Evolutionary conservation across 2,113 vertebrate genomes (phyloP), one percentile per base, ranked within the genome.

Genomic region (Sylvilagus bachmani): DNA sequence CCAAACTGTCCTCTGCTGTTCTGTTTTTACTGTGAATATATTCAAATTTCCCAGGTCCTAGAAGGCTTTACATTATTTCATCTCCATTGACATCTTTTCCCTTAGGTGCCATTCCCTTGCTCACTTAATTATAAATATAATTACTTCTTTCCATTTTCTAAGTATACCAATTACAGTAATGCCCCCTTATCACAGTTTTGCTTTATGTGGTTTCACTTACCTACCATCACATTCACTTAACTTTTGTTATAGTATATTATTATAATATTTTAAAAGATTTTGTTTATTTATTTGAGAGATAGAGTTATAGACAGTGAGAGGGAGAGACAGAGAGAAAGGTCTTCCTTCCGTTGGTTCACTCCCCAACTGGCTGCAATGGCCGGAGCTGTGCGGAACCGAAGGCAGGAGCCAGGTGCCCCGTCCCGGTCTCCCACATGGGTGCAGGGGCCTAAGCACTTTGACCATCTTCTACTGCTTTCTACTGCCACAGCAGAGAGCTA

Each of bases 11-110:
- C 6, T 89, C 36, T 79, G 11, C 49, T 51, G 85, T 92, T 31
- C 49, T 22, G 82, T 94, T 86, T 58, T 81, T 24, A 78, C 31
- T 83, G 24, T 77, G 29, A 86, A 16, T 91, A 86, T 29, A 92
- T 78, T 62, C 51, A 89, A 38, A 77, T 74, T 95, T 80, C 33
- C 58, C 16, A 89, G 31, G n/a, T 2, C 12, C 10, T 93, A 31
- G 12, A 88, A 88, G 4, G 33, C 17, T 16, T 24, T 67, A 71
- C 69, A 49, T 79, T 91, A 71, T 66, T 79, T 69, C 73, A 71
- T 91, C 38, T 19, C 8, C 27, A 91, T 13, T 90, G 82, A 70
- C 44, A 14, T 51, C 8, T 90, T 64, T 91, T 24, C 58, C 55
- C 24, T 90, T 36, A 61, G 16, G n/a, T 79, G 74, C 25, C 36